Base-by-base conservation (phyloP, 2,888 invertebrate species). In the Nomada goodeniana region DNA sequence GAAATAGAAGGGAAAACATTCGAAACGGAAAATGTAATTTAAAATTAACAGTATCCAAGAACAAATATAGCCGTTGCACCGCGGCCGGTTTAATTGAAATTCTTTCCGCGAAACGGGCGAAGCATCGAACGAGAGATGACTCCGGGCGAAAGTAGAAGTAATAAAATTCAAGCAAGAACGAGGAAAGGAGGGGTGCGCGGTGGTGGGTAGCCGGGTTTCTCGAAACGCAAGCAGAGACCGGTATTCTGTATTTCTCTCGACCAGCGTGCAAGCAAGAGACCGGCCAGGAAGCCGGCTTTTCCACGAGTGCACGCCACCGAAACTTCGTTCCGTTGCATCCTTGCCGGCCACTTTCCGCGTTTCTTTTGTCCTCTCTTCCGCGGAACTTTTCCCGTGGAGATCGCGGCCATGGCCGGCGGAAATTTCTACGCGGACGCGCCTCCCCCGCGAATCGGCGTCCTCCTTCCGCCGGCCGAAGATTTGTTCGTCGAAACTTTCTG, bases 301-400 rank as follows among this genome's bases (percentile, higher is more conserved):
- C 70, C 76, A 57, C 65, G 61, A 65, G 64, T 76, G 72, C 83
- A 78, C 76, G 71, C 20, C 42, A 75, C 82, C 83, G 79, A 88
- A 90, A 90, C 83, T 89, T 89, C 55, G 84, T 85, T 86, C 84
- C 82, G 81, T 83, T 85, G 84, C 88, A 86, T 87, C n/a, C n/a
- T 85, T 80, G 84, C 79, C 74, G 73, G 69, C 69, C 84, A 23
- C 23, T 55, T 11, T 44, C 23, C 23, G 3, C 42, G 60, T 85
- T 85, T 84, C 83, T 80, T 78, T 77, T 72, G 73, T 78, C 71
- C 72, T 73, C 70, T 72, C 65, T 68, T 44, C 9, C 68, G 63
- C 52, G 55, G 42, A 85, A 86, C 64, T 79, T 85, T 81, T 65
- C 68, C 61, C 60, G 53, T 65, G 61, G 59, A 57, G 57, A 57